Evolutionary conservation across 2,113 vertebrate genomes (phyloP), one percentile per base, ranked within the genome.

Genomic region (Labrus mixtus): DNA sequence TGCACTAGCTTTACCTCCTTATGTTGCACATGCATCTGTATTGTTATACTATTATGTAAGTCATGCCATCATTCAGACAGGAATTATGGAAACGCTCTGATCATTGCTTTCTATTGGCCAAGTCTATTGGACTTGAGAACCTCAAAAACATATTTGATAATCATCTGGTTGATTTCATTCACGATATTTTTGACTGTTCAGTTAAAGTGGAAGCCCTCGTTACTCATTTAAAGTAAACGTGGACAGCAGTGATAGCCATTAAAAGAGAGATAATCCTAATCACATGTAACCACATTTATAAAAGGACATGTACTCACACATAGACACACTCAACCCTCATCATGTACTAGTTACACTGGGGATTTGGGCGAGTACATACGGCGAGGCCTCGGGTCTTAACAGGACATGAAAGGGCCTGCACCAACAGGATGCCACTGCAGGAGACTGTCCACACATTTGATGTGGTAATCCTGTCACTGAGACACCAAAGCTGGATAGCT

Each of bases 381-480:
- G 61, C 56, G 59, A 67, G 68, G 85, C 87, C 77, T 83, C 6
- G 5, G 84, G 86, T 88, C 69, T 85, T 87, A 79, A 72, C 71
- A 57, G 81, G 73, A 86, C 87, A 91, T 92, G 84, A 91, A 92
- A 91, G 86, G 78, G 64, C 68, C 82, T 68, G 62, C 54, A 74
- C 75, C 77, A 55, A 83, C 87, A 82, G 83, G 78, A 86, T 74
- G 81, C 82, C 86, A 72, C 89, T 64, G 83, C 76, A 84, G 89
- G 87, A 82, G 76, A 82, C 87, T 79, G 78, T 71, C 84, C 86
- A 82, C 75, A 82, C 63, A 84, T 92, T 89, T 89, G 83, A 90
- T 90, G 84, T 87, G 82, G 67, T 90, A 90, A 89, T 92, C 83
- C 84, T 85, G 87, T 86, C 86, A 89, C 68, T 62, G 74, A 78